Conservation (phyloP, 2,888 invertebrate genomes). For the Crematogaster levior region DNA sequence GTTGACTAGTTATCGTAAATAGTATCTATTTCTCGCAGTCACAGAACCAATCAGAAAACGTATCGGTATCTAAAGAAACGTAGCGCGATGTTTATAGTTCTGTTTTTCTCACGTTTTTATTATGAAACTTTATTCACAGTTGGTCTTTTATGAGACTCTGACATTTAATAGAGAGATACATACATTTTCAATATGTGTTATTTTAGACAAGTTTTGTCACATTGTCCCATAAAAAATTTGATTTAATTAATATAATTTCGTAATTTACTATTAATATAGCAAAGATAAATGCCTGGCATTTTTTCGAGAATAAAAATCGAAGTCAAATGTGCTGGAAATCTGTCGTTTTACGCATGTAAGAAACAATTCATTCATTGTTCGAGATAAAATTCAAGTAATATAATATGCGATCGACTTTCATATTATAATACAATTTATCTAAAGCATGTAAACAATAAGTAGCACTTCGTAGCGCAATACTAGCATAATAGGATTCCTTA, state of each 20-base stretch:
- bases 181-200: background rate
- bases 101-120: slow-evolving; percentile 1
- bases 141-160: background rate
- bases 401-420: slow-evolving; percentile 32
- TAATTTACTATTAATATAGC: background rate
- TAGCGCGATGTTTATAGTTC: slow-evolving; percentile 12
- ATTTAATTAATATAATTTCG: background rate
- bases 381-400: slow-evolving; percentile 40
- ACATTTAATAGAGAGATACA: background rate
- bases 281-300: background rate
- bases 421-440: background rate
- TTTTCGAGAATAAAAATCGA: background rate
- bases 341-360: background rate
- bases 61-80: background rate
- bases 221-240: background rate
- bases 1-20: slow-evolving; percentile 7
- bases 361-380: background rate
- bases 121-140: background rate
- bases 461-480: slow-evolving; percentile 55
- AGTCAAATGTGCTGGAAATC: background rate
- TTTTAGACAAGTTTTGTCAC: background rate
- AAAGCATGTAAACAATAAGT: slow-evolving; percentile 14
- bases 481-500: slow-evolving; percentile 43
- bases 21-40: background rate
- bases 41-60: background rate